Percentiles rank a stretch among this genome's conserved stretches.
These are phyloP conservation scores for Disparrhopalites patrizii DNA, from an alignment of 2,888 invertebrate genomes.

Conservation along the genomic window DNA sequence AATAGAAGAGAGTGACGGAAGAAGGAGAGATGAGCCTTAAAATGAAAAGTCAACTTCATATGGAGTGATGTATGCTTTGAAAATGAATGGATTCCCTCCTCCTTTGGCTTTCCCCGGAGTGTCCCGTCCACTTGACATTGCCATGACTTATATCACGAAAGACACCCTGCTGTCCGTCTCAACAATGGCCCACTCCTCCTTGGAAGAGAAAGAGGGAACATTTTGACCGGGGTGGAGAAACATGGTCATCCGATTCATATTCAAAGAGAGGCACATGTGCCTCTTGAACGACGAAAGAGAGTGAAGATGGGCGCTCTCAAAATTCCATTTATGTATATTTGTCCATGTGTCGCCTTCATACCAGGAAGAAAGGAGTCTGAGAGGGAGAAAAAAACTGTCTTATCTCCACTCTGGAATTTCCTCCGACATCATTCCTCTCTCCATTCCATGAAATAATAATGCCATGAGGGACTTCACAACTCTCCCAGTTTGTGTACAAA, in stretches of 20 bases:
- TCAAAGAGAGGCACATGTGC: too few relatives aligned
- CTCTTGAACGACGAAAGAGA: too few relatives aligned
- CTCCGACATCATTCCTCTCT: too few relatives aligned
- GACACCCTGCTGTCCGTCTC: conserved; percentile 30
- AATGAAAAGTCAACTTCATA: conserved; percentile 34
- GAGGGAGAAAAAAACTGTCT: too few relatives aligned
- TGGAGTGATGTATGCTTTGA: conserved; percentile 35
- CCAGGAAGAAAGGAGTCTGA: too few relatives aligned
- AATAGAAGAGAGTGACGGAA: neutral
- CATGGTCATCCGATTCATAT: conserved; percentile 27
- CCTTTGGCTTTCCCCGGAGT: conserved; percentile 23
- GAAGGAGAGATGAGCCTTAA: too few relatives aligned
- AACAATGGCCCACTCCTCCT: conserved; percentile 29
- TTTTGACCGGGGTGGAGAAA: conserved; percentile 26
- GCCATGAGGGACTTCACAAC: too few relatives aligned
- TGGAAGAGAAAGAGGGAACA: too few relatives aligned
- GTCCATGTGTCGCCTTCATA: too few relatives aligned
- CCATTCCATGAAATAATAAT: too few relatives aligned
- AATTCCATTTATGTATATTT: conserved; percentile 23
- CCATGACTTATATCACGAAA: conserved; percentile 29
- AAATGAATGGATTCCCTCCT: conserved; percentile 25
- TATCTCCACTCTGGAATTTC: too few relatives aligned
- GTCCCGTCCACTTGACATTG: conserved; percentile 29
- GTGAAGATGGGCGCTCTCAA: conserved; percentile 16
- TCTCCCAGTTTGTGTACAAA: too few relatives aligned